Base-by-base conservation (phyloP, 2,888 invertebrate species). In the Agrochola litura region DNA sequence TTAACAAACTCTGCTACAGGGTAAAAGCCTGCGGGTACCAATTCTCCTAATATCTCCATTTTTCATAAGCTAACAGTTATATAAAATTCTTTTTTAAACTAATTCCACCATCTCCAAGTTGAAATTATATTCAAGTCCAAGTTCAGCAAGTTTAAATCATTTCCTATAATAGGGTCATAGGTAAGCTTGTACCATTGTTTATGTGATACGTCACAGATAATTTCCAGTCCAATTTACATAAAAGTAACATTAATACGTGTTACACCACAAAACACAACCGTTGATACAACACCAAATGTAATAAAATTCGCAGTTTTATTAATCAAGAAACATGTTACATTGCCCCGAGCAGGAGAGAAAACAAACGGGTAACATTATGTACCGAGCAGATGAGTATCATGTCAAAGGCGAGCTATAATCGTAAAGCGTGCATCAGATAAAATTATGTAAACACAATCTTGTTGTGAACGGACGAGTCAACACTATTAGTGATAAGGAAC, bases 391-490 rank as follows among this genome's bases (percentile, higher is more conserved):
- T 88, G 89, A 88, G 80, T 84, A 87, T 89, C 88, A 67, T 79
- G 85, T 83, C 89, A 83, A 85, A 88, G 77, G 79, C 52, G 6
- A 22, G 60, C 60, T 68, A 68, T 86, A 84, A 89, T 81, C 87
- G 71, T 89, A 81, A 88, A 88, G 81, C 86, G 83, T 86, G 82
- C 69, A 89, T 87, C 88, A 71, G 89, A 87, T 88, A 82, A 87
- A 69, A 84, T 89, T 87, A 89, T 87, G 86, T 86, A 89, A 88
- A 87, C 89, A 89, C 79, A 87, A 88, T 88, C 87, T 85, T 79
- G 82, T 79, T 64, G 16, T 58, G 61, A 56, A 63, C 25, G 25
- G 70, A 77, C 64, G 76, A 84, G 86, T 84, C 88, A 83, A 86
- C 86, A 83, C 77, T 74, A 69, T 77, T 61, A 65, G 49, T 60